phyloP scores from a whole-genome alignment of 2,113 vertebrate genomes.

The Pangasianodon gigas region DNA sequence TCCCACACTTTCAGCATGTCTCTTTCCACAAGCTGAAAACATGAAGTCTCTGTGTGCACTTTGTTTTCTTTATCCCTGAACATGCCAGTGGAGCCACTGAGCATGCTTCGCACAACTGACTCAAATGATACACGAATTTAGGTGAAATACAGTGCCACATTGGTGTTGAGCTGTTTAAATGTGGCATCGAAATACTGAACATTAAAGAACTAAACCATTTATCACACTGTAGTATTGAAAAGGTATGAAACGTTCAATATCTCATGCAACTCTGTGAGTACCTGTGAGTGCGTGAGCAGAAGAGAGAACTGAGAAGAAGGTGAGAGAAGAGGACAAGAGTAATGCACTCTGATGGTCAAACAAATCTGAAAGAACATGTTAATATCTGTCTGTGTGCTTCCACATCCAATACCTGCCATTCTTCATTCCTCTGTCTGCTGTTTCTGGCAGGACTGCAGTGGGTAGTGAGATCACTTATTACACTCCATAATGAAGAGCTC shows the following conservation, averaged over 20 bases:
- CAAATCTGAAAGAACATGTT: constrained; percentile 23
- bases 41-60: neutral
- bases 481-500: constrained; percentile 72
- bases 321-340: constrained; percentile 15
- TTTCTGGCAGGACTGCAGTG: constrained; percentile 67
- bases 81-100: neutral
- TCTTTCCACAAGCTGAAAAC: neutral
- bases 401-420: constrained; percentile 48
- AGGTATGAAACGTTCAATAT: neutral
- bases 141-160: neutral
- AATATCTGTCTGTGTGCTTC: constrained; percentile 10
- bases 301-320: neutral
- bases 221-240: neutral
- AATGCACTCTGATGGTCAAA: constrained; percentile 2
- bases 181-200: neutral
- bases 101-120: neutral
- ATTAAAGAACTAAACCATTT: neutral
- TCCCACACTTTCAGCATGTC: neutral
- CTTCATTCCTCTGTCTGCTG: constrained; percentile 61
- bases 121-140: neutral
- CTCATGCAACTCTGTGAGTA: constrained; percentile 7
- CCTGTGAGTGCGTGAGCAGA: neutral
- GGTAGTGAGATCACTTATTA: constrained; percentile 72
- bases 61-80: neutral
- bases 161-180: neutral